Percentiles rank a stretch among this genome's conserved stretches.
Conservation (phyloP, 2,113 vertebrate species). For the Fregetta grallaria region DNA sequence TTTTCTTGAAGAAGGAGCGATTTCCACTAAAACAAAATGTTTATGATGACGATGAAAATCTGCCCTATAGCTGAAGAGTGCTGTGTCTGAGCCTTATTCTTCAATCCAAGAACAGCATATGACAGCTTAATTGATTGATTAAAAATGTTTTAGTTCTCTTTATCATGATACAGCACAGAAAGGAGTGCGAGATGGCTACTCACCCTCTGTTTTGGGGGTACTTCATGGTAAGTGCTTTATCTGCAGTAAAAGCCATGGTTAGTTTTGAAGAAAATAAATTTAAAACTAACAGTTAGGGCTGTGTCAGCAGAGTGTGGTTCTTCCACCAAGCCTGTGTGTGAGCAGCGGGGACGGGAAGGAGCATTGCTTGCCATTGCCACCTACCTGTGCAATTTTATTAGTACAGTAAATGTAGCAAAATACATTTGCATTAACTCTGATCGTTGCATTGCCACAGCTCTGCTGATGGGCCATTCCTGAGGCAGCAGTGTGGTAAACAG, state of each 20-base stretch:
- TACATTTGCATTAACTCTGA: neutral
- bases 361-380: neutral
- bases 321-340: neutral
- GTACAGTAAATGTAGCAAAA: neutral
- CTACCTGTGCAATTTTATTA: neutral
- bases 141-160: neutral
- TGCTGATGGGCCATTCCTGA: neutral
- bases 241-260: neutral
- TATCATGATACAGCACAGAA: neutral
- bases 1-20: neutral
- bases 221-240: neutral
- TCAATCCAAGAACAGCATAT: neutral
- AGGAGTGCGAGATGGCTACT: neutral
- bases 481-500: neutral
- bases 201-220: neutral
- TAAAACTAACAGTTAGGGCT: neutral
- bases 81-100: neutral
- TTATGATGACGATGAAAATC: neutral
- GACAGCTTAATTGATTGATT: neutral
- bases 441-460: rapidly evolving
- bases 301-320: neutral
- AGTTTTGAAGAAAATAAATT: neutral
- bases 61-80: neutral
- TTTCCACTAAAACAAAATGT: neutral
- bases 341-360: neutral